Evolutionary conservation across 2,797 vertebrate genomes (phyloP), one percentile per base, ranked within the genome.

Genomic region (Lagorchestes hirsutus): DNA sequence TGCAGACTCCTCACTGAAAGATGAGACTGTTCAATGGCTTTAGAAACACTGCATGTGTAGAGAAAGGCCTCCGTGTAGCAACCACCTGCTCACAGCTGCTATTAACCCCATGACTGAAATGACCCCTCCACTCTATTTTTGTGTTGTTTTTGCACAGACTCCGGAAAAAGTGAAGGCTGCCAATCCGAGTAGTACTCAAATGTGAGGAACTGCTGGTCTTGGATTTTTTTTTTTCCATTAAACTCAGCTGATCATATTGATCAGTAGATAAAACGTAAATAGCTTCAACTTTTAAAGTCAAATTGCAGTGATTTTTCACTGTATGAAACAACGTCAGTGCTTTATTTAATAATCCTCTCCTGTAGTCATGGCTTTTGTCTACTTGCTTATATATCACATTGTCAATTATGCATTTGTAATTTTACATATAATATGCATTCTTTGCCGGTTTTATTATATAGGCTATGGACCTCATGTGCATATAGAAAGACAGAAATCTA

Each of bases 241-340:
- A 99, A 99, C 99, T 98, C 98, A 99, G 98, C 99, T 99, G 99
- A 99, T 99, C 99, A 99, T 99, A 99, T 99, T 99, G 99, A 99
- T 99, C 99, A 99, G 99, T 99, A 98, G 98, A 98, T 99, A 99
- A 82, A 99, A 99, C 98, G 98, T 99, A 99, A 98, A 99, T 98
- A 99, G 99, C 99, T 99, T 99, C 98, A 98, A 99, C 98, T 99
- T 99, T 98, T 98, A 98, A 99, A 98, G 98, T 99, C 98, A 97
- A 98, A 99, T 99, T 99, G 99, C 99, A 99, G 99, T 99, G 99
- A 99, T 99, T 99, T 99, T 99, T 99, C 99, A 99, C 99, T 99
- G 99, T 99, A 98, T 99, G 99, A 99, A 99, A 99, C 98, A 99
- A 99, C 98, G 98, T 99, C 99, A 99, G 99, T 99, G 99, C 99